Evolutionary conservation across 2,888 invertebrate species (phyloP), one percentile per base, ranked within the genome.

Genomic region (Crepidodera aurea): DNA sequence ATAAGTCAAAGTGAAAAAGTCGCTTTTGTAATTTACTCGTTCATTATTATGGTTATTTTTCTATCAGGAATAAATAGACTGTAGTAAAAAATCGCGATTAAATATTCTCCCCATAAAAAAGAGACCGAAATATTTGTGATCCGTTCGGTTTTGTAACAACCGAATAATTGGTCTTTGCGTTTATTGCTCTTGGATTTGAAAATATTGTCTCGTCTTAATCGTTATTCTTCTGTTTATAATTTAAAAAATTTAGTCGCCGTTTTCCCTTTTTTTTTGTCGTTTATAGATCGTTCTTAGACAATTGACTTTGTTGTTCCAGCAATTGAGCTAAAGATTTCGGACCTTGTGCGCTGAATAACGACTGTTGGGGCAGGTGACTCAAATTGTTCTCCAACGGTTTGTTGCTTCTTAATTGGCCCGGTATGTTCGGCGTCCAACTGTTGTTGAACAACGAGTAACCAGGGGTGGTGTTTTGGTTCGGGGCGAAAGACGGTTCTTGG

Each of bases 241-340:
- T 51, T 48, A 16, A 15, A 27, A 27, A 25, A 10, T 42, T 19
- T 42, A 1, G 15, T 42, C 42, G 18, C 42, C 18, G 12, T 40
- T 10, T 32, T 34, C 12, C n/a, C 40, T 5, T 5, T 2, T 10
- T 37, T 37, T 13, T 37, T 37, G 15, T 19, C 12, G 4, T 16
- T 32, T 56, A 66, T 50, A 61, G 62, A 65, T 71, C 65, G 57
- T 77, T 77, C 32, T 68, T 68, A 37, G 51, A 60, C 34, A 69
- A 59, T 57, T 78, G 75, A 51, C 87, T 82, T 73, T 89, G 89
- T 81, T 93, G 93, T 77, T 93, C 92, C 64, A 93, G 80, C 15
- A 93, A 85, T 37, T 91, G 87, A 78, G 92, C 91, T 60, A 93
- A 83, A 0, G 92, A 92, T 29, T 92, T 91, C 1, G 91, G 90